Evolutionary conservation across 2,888 invertebrate species (phyloP), one percentile per base, ranked within the genome.

Genomic region (Rotaria sp.): DNA sequence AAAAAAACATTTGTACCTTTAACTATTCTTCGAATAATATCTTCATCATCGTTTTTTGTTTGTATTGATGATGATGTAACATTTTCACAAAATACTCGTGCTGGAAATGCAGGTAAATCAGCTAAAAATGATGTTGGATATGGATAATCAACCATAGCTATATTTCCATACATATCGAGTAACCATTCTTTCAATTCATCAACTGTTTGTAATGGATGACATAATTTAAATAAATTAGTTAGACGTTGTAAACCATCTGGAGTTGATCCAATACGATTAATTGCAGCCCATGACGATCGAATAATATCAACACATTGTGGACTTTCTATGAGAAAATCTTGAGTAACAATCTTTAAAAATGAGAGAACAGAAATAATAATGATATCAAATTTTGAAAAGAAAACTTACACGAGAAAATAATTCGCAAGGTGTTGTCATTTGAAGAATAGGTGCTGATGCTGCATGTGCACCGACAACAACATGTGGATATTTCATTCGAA

Each of bases 131-230:
- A 93, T 0, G 94, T 93, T 0, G 94, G 92, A 90, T 96, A 98
- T 0, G 98, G 97, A 91, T 98, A 99, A 92, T 99, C 95, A 30
- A 94, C 94, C 97, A 97, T 97, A 0, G 96, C 96, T 88, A 97
- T 91, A 89, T 94, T 94, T 18, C 93, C 93, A 90, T 95, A 95
- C 88, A 95, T 93, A 87, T 94, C 93, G 55, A 91, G 90, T 5
- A 97, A 91, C 93, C 94, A 96, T 74, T 93, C 93, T 88, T 94
- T 92, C 26, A 96, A 92, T 0, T 88, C 89, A 0, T 84, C 35
- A 11, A 38, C 55, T 48, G 45, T 85, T 84, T 86, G 85, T 55
- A 86, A 48, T 85, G 84, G 86, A 15, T 30, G 24, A 80, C 86
- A 86, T 35, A 86, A 45, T 48, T 84, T 38, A 59, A 86, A 86